Conservation (phyloP, 2,888 invertebrate genomes). For the Aelia acuminata region DNA sequence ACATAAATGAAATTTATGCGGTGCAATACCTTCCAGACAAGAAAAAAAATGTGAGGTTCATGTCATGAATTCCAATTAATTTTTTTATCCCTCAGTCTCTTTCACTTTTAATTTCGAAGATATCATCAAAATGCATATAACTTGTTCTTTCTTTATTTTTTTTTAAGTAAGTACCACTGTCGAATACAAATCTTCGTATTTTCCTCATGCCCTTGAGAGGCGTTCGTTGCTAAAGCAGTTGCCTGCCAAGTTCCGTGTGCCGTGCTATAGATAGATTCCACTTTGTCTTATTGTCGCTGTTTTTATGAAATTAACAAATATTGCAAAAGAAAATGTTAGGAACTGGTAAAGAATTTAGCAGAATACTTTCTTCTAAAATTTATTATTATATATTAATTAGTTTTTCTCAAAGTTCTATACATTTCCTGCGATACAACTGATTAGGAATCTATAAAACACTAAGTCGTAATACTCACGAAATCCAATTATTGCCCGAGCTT, state of each 20-base stretch:
- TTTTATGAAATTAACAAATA: background rate
- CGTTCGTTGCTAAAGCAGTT: background rate
- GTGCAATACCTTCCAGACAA: background rate
- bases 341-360: too few species aligned
- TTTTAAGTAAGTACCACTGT: background rate
- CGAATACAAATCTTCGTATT: background rate
- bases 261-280: background rate
- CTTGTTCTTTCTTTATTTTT: background rate
- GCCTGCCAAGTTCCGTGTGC: constrained; percentile 38
- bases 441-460: too few species aligned
- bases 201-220: background rate
- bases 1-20: background rate
- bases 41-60: background rate
- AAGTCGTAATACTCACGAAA: too few species aligned
- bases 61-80: background rate
- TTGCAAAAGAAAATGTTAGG: too few species aligned
- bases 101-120: background rate
- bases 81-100: background rate
- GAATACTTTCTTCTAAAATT: too few species aligned
- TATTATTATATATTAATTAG: too few species aligned
- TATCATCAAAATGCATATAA: background rate
- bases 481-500: too few species aligned
- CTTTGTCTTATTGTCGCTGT: background rate
- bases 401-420: too few species aligned
- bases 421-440: too few species aligned